A percentile compares a stretch with the other conserved stretches of the same genome.
Conservation (phyloP, 2,888 invertebrate genomes). For the Mactromeris polynyma region DNA sequence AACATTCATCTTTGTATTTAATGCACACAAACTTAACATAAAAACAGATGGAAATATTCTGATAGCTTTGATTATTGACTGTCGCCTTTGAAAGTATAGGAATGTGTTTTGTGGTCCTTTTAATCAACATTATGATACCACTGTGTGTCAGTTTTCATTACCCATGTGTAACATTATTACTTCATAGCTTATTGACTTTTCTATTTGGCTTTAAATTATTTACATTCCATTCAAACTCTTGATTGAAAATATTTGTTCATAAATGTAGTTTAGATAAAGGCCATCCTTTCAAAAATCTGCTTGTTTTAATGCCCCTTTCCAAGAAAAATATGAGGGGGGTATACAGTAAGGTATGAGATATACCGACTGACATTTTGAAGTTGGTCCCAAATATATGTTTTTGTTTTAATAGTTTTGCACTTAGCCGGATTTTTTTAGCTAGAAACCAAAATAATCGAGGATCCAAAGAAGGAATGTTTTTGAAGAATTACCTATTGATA, state of each 20-base stretch:
- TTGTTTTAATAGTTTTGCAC: no score
- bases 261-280: background rate
- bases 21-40: background rate
- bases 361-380: no score
- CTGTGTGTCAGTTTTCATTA: background rate
- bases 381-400: no score
- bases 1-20: background rate
- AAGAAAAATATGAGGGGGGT: no score
- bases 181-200: background rate
- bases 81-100: background rate
- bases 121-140: background rate
- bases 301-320: no score
- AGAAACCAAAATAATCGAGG: no score
- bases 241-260: background rate
- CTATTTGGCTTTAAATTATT: background rate
- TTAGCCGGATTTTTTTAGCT: no score
- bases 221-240: slow-evolving; percentile 6
- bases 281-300: no score
- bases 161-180: background rate
- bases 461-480: no score
- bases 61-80: background rate
- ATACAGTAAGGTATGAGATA: no score
- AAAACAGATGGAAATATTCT: background rate
- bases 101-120: background rate
- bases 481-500: no score